Conservation (phyloP, 2,888 invertebrate species). For the Macrophya annulata region DNA sequence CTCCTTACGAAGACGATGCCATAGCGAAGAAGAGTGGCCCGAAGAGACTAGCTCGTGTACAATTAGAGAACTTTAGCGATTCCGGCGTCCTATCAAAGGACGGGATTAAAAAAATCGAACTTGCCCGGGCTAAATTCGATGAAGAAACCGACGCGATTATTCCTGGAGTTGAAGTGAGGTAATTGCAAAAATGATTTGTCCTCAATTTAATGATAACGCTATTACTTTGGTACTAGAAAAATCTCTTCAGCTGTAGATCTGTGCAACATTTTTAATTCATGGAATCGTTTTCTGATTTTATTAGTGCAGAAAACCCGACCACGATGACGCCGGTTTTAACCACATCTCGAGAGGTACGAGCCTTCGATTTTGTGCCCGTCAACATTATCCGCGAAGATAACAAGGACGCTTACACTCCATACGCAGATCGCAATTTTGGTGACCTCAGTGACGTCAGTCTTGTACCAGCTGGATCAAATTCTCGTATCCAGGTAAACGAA, state of each 20-base stretch:
- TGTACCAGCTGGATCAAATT: conserved; percentile 76
- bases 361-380: conserved; percentile 76
- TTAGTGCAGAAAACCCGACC: conserved; percentile 75
- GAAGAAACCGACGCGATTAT: conserved; percentile 69
- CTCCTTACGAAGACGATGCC: conserved; percentile 60
- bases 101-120: conserved; percentile 68
- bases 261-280: conserved; percentile 22
- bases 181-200: conserved; percentile 7
- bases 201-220: background rate
- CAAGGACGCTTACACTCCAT: conserved; percentile 71
- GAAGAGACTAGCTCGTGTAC: conserved; percentile 71
- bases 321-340: conserved; percentile 77
- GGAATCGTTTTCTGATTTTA: conserved; percentile 10
- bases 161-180: conserved; percentile 74
- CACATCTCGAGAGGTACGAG: conserved; percentile 71
- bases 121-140: conserved; percentile 62
- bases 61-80: conserved; percentile 74
- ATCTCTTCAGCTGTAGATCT: background rate
- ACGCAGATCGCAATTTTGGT: conserved; percentile 72
- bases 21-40: conserved; percentile 60
- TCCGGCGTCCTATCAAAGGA: conserved; percentile 73
- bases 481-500: conserved; percentile 73
- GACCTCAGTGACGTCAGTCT: conserved; percentile 75
- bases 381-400: conserved; percentile 76
- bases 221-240: background rate